Evolutionary conservation across 2,797 vertebrate genomes (phyloP).

Genomic region (Tolypeutes matacus): DNA sequence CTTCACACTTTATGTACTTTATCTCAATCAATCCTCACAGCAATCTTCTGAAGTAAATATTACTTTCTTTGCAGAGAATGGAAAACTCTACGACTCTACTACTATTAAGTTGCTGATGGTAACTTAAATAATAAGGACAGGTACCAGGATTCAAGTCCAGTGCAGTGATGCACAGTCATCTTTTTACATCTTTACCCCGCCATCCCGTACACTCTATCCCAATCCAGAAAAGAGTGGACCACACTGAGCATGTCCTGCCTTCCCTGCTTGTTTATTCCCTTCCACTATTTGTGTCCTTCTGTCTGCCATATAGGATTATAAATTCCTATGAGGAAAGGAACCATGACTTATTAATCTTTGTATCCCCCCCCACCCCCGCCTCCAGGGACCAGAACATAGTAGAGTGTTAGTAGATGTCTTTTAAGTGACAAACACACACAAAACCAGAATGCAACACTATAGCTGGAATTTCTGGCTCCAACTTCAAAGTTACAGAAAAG

Average conservation of each 20-base stretch:
- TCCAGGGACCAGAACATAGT: neutral
- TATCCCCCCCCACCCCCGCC: too few relatives aligned
- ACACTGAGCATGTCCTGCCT: neutral
- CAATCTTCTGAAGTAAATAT: neutral
- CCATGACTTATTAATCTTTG: neutral
- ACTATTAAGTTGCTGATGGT: neutral
- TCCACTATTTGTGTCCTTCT: neutral
- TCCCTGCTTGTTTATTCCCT: neutral
- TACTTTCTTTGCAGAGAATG: neutral
- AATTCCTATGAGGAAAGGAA: neutral
- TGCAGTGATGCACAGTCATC: neutral
- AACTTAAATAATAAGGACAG: neutral
- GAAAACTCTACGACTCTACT: neutral
- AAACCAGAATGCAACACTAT: neutral
- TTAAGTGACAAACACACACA: neutral
- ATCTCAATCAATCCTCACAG: conserved; percentile 24
- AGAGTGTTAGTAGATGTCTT: neutral
- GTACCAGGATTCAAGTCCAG: neutral
- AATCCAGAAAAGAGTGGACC: neutral
- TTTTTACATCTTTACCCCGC: neutral
- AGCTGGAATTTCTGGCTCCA: neutral
- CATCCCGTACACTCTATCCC: accelerated
- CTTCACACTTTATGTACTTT: neutral
- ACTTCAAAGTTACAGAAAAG: conserved; percentile 51
- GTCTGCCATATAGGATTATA: neutral